phyloP scores from a whole-genome alignment of 2,797 vertebrate species.

The Chelidonichthys spinosus region DNA sequence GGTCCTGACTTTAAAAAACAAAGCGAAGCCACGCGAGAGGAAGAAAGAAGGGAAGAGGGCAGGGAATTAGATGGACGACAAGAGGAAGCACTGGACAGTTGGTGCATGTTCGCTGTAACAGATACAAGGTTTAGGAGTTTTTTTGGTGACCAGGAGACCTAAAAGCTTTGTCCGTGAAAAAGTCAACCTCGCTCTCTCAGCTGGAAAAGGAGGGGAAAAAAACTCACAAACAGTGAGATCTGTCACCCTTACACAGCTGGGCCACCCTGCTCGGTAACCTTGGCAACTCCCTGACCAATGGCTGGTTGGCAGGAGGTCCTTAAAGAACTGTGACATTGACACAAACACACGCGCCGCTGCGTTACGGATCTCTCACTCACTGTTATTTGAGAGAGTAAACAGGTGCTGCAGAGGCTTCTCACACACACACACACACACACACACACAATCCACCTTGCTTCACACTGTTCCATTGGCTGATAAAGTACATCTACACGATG shows the following conservation, averaged over 20 bases:
- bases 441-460: conserved; percentile 5
- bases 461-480: conserved; percentile 10
- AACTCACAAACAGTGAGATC: conserved; percentile 55
- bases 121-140: conserved; percentile 38
- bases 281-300: conserved; percentile 77
- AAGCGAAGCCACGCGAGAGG: background rate
- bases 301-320: conserved; percentile 60
- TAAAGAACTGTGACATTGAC: conserved; percentile 59
- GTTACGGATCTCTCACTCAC: conserved; percentile 44
- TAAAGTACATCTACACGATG: background rate
- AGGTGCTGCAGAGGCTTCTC: conserved; percentile 44
- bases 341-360: conserved; percentile 36
- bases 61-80: conserved; percentile 12
- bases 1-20: conserved; percentile 17
- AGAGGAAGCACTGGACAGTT: conserved; percentile 29
- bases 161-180: conserved; percentile 54
- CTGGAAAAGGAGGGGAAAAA: conserved; percentile 16
- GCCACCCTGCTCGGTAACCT: conserved; percentile 71
- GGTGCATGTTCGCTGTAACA: conserved; percentile 17
- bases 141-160: conserved; percentile 46
- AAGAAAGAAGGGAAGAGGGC: conserved; percentile 5
- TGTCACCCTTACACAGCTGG: conserved; percentile 62
- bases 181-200: conserved; percentile 29
- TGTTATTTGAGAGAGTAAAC: conserved; percentile 50
- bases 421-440: conserved; percentile 16